These are phyloP conservation scores for Protobothrops mucrosquamatus DNA, from an alignment of 2,113 vertebrate species.

Conservation along the genomic window DNA sequence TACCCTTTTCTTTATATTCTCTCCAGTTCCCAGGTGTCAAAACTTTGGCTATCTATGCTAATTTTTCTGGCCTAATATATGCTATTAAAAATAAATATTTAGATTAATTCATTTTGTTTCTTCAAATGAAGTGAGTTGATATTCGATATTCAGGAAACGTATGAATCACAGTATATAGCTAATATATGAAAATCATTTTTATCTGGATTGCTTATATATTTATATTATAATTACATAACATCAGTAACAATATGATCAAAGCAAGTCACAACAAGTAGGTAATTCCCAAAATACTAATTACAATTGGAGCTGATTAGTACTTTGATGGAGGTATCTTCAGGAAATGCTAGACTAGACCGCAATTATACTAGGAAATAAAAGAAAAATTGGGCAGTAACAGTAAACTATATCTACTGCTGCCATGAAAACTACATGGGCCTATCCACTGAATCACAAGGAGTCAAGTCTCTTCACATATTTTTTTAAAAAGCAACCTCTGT, in stretches of 20 bases:
- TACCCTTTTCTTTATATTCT: neutral
- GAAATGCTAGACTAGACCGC: neutral
- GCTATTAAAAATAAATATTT: neutral
- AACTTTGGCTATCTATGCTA: neutral
- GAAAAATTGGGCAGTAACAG: neutral
- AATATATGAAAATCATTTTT: neutral
- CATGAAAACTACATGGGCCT: neutral
- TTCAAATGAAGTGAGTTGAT: neutral
- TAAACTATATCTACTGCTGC: neutral
- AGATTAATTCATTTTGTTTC: neutral
- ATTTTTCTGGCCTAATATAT: neutral
- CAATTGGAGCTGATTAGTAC: neutral
- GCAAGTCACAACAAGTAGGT: neutral
- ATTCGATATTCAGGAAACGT: neutral
- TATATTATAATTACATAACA: neutral
- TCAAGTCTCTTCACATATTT: neutral
- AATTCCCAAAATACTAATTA: neutral
- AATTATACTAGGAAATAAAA: neutral
- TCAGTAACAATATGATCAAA: neutral
- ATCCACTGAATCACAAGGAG: neutral
- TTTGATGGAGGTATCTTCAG: neutral
- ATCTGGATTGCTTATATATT: neutral
- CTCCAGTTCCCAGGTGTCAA: neutral
- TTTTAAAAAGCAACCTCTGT: constrained; percentile 7
- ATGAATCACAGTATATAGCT: neutral